Evolutionary conservation across 2,797 vertebrate genomes (phyloP).

Genomic region (Pterois miles): DNA sequence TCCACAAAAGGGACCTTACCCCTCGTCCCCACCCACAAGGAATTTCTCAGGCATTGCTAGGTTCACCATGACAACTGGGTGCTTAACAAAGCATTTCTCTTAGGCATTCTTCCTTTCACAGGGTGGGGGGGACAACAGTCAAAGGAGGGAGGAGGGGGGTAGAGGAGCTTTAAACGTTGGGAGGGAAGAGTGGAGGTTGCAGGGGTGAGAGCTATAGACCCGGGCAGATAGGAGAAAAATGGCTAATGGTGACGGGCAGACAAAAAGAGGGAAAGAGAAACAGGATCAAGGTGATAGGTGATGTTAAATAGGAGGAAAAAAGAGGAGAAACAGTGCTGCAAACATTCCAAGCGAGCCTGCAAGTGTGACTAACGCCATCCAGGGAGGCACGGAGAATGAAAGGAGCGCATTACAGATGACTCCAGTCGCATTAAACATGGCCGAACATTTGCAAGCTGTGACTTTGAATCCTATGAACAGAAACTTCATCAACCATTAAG

Average conservation of each 20-base stretch:
- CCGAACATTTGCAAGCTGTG: constrained; percentile 19
- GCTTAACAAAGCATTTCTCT: constrained; percentile 92
- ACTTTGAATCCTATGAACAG: constrained; percentile 40
- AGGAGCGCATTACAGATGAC: constrained; percentile 45
- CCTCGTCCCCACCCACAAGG: constrained; percentile 83
- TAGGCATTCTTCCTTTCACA: constrained; percentile 86
- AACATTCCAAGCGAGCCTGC: constrained; percentile 67
- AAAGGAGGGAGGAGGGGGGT: constrained; percentile 66
- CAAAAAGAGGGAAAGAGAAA: constrained; percentile 73
- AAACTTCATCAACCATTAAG: constrained; percentile 35
- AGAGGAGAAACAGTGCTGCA: constrained; percentile 47
- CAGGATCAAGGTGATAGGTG: constrained; percentile 82
- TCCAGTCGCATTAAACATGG: constrained; percentile 24
- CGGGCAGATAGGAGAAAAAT: constrained; percentile 67
- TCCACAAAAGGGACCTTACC: constrained; percentile 81
- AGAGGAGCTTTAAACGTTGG: constrained; percentile 72
- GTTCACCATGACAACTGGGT: constrained; percentile 88
- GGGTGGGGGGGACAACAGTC: constrained; percentile 66
- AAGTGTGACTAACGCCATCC: constrained; percentile 70
- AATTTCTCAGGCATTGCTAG: constrained; percentile 85
- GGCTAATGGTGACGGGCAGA: constrained; percentile 63
- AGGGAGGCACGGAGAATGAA: constrained; percentile 38
- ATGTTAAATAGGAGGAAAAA: constrained; percentile 47
- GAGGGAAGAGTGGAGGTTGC: constrained; percentile 72
- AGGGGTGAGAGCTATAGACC: constrained; percentile 73